These are phyloP conservation scores for Drosophila guanche DNA, from an alignment of 1,140 invertebrate genomes.

Conservation along the genomic window DNA sequence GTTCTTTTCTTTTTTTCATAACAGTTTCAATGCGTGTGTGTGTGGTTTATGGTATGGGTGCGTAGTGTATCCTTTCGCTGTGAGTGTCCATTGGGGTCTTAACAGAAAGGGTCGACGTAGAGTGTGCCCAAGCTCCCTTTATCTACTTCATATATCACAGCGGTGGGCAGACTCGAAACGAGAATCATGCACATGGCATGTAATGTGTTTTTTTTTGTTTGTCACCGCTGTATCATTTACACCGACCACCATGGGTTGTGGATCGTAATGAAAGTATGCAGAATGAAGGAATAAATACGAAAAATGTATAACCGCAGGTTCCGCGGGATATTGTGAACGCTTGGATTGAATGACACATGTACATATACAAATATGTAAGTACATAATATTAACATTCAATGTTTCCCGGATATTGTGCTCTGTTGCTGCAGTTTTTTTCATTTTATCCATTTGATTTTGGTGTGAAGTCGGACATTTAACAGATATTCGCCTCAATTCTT, in stretches of 20 bases:
- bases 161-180: background rate
- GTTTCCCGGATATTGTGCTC: constrained; percentile 6
- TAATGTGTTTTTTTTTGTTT: constrained; percentile 6
- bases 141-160: background rate
- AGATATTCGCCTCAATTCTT: constrained; percentile 23
- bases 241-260: background rate
- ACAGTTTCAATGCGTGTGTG: constrained; percentile 33
- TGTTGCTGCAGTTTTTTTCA: background rate
- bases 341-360: constrained; percentile 10
- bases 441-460: constrained; percentile 44
- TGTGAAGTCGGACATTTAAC: constrained; percentile 69
- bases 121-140: constrained; percentile 1
- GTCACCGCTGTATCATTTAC: constrained; percentile 20
- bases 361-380: constrained; percentile 47
- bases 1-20: constrained; percentile 31
- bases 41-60: constrained; percentile 5
- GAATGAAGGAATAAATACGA: background rate
- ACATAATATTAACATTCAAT: constrained; percentile 55
- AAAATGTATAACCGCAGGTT: background rate
- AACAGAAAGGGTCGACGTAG: constrained; percentile 16
- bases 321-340: no score
- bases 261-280: no score
- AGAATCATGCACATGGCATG: constrained; percentile 51
- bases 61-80: constrained; percentile 4
- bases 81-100: background rate